Conservation (phyloP, 2,113 vertebrate genomes). For the Indicator indicator region DNA sequence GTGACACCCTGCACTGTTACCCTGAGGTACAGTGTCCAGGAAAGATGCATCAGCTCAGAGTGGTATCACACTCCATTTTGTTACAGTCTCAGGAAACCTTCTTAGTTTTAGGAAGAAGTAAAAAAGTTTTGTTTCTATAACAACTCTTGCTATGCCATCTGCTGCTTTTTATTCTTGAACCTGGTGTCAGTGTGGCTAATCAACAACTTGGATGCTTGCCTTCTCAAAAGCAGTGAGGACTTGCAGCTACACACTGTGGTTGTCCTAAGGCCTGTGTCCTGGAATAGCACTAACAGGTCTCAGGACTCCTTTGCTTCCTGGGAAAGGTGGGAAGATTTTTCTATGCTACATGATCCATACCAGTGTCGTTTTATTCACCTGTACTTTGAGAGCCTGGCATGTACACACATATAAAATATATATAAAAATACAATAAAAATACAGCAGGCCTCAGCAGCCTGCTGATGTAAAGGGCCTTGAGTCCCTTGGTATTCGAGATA, state of each 20-base stretch:
- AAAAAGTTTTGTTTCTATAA: not conserved
- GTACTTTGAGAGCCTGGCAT: not conserved
- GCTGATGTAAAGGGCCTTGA: fast-evolving
- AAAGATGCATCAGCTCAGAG: not conserved
- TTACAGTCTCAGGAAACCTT: not conserved
- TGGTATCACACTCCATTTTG: not conserved
- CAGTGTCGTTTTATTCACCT: not conserved
- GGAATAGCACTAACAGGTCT: not conserved
- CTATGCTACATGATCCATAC: fast-evolving
- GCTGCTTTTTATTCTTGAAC: not conserved
- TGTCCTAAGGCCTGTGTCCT: not conserved
- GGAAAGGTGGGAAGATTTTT: not conserved
- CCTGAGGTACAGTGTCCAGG: not conserved
- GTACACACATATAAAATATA: not conserved
- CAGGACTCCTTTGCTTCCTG: not conserved
- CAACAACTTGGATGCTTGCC: not conserved
- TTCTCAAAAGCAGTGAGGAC: not conserved
- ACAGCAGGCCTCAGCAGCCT: not conserved
- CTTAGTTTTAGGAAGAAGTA: not conserved
- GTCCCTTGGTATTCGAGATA: not conserved
- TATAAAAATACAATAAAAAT: not conserved
- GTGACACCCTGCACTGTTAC: not conserved
- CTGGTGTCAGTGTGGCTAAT: not conserved
- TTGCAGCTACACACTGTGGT: fast-evolving
- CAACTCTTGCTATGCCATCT: not conserved